phyloP scores from a whole-genome alignment of 2,888 invertebrate species.

The Megamerina dolium region DNA sequence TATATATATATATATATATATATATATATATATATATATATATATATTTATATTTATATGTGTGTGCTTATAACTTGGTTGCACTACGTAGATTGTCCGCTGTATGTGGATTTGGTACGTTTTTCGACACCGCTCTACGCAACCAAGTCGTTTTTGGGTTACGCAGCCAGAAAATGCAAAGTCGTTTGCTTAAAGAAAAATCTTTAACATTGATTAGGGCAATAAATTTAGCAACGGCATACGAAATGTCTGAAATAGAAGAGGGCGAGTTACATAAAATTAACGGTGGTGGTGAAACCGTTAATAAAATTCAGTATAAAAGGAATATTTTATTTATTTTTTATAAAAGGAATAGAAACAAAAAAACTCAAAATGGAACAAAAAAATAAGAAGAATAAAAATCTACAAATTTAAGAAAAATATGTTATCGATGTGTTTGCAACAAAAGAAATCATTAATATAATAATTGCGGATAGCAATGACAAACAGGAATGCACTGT shows the following conservation, averaged over 20 bases:
- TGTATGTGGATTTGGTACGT: slow-evolving; percentile 24
- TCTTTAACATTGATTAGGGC: slow-evolving; percentile 23
- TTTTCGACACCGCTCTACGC: slow-evolving; percentile 24
- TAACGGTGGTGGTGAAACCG: not conserved
- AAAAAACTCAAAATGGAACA: too few relatives aligned
- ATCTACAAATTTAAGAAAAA: not conserved
- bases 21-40: too few relatives aligned
- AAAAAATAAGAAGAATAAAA: not conserved
- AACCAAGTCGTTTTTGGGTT: slow-evolving; percentile 29
- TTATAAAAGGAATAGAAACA: too few relatives aligned
- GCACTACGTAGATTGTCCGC: slow-evolving; percentile 22
- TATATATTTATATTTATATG: too few relatives aligned
- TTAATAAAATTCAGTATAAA: not conserved
- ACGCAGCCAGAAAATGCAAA: slow-evolving; percentile 23
- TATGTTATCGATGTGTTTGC: not conserved
- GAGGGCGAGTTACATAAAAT: slow-evolving; percentile 20
- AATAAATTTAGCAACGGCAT: slow-evolving; percentile 23
- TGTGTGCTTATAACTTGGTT: too few relatives aligned
- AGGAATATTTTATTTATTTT: too few relatives aligned
- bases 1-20: too few relatives aligned
- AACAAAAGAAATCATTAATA: too few relatives aligned
- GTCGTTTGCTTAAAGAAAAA: slow-evolving; percentile 24
- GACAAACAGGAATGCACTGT: too few relatives aligned
- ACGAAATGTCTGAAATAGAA: slow-evolving; percentile 23
- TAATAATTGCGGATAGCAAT: too few relatives aligned